phyloP scores from a whole-genome alignment of 2,113 vertebrate genomes.

The Microtus pennsylvanicus region DNA sequence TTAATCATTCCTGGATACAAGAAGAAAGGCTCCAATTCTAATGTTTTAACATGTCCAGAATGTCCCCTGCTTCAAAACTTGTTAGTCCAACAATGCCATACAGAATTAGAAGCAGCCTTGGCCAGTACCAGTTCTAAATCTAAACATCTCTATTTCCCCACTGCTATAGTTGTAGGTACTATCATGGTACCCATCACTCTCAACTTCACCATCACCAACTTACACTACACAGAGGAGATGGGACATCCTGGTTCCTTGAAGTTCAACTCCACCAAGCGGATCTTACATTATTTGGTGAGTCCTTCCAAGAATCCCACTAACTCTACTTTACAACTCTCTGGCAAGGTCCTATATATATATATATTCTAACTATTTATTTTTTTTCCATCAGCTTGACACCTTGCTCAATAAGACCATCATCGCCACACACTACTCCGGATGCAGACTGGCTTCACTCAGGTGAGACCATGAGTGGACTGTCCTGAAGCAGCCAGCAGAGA shows the following conservation, averaged over 20 bases:
- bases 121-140: not conserved
- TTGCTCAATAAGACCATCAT: constrained; percentile 77
- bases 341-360: rapidly evolving
- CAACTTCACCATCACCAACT: constrained; percentile 85
- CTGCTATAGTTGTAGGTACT: not conserved
- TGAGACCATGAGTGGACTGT: constrained; percentile 51
- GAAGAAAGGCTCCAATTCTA: rapidly evolving
- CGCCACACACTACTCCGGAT: constrained; percentile 70
- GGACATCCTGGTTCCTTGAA: constrained; percentile 62
- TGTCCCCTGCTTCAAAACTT: not conserved
- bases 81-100: not conserved
- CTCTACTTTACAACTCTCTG: too few relatives aligned
- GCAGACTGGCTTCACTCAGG: constrained; percentile 78
- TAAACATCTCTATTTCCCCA: not conserved
- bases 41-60: not conserved
- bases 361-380: not conserved
- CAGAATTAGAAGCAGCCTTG: not conserved
- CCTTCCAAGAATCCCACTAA: rapidly evolving
- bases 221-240: constrained; percentile 80
- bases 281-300: constrained; percentile 74
- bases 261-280: constrained; percentile 76
- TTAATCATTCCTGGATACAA: not conserved
- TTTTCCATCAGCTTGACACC: constrained; percentile 44
- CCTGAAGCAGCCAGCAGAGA: rapidly evolving
- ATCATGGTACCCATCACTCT: constrained; percentile 71